Percentiles rank a stretch among this genome's conserved stretches.
Evolutionary conservation across 1,140 invertebrate genomes (phyloP).

Genomic region (Sinella curviseta): DNA sequence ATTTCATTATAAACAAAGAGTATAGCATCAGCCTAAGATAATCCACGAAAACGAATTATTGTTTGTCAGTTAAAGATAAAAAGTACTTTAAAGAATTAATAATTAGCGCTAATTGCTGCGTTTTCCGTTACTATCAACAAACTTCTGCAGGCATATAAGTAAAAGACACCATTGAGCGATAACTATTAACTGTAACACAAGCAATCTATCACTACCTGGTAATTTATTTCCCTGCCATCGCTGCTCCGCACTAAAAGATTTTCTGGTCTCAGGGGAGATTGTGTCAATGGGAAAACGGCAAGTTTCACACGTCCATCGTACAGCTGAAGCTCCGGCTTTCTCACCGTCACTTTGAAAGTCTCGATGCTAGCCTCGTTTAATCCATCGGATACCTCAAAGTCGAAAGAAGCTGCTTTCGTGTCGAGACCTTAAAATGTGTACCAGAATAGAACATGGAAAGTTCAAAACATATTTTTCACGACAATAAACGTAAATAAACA

Average conservation of each 20-base stretch:
- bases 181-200: too few relatives aligned
- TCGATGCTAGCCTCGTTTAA: slow-evolving; percentile 47
- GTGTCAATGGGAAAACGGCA: slow-evolving; percentile 47
- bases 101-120: too few relatives aligned
- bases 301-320: slow-evolving; percentile 44
- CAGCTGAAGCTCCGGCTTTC: slow-evolving; percentile 42
- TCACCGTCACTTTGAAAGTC: slow-evolving; percentile 43
- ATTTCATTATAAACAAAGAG: too few relatives aligned
- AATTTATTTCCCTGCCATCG: slow-evolving; percentile 46
- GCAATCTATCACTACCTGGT: slow-evolving; percentile 35
- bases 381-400: slow-evolving; percentile 49
- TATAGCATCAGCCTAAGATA: too few relatives aligned
- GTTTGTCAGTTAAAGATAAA: too few relatives aligned
- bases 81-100: too few relatives aligned
- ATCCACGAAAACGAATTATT: too few relatives aligned
- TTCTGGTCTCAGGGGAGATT: slow-evolving; percentile 42
- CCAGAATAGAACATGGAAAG: slow-evolving; percentile 6
- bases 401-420: slow-evolving; percentile 46
- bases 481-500: not conserved
- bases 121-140: too few relatives aligned
- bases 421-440: slow-evolving; percentile 34
- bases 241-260: slow-evolving; percentile 47
- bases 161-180: too few relatives aligned
- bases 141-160: too few relatives aligned
- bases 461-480: not conserved